Base-by-base conservation (phyloP, 53 echinoderm and acorn worm genomes). In the Paracentrotus lividus region DNA sequence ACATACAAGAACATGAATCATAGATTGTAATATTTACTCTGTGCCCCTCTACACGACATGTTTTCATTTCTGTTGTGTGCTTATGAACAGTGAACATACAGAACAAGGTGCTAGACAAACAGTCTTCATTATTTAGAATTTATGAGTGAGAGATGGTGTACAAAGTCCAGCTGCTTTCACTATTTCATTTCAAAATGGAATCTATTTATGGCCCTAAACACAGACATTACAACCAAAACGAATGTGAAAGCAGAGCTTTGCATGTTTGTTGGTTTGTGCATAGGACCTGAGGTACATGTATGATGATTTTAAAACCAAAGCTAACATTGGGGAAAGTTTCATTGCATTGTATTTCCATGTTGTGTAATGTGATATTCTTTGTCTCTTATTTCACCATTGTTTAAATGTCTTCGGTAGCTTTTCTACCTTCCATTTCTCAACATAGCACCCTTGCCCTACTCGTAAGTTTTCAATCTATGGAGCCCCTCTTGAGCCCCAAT, bases 1-100 rank as follows among this genome's bases (percentile, higher is more conserved):
- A 5, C 72, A 72, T 72, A 20, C 36, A 20, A 32, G 72, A 32
- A 72, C 40, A 72, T 72, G 18, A 16, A 72, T 72, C 72, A n/a
- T n/a, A 36, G 33, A 36, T 9, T 72, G 72, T 72, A 38, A 72
- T 72, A 72, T 72, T 72, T 72, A 72, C 72, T 38, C 72, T 38
- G 36, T 7, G 33, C 68, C 40, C 40, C 72, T 38, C 72, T 40
- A 20, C 72, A 72, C 64, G 40, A 72, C 72, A 72, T 72, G 72
- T 20, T 72, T 72, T 72, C 72, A 72, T 72, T 72, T 72, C 72
- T 69, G 64, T 27, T 29, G 10, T 36, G 40, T 72, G 72, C 72
- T 72, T 72, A 67, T 67, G 33, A 67, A 67, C 67, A 13, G 40
- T 72, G 40, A 18, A 34, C 72, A 72, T 36, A 72, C 38, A 40